These are phyloP conservation scores for Tylochromis polylepis DNA, from an alignment of 2,113 vertebrate species.

Conservation along the genomic window DNA sequence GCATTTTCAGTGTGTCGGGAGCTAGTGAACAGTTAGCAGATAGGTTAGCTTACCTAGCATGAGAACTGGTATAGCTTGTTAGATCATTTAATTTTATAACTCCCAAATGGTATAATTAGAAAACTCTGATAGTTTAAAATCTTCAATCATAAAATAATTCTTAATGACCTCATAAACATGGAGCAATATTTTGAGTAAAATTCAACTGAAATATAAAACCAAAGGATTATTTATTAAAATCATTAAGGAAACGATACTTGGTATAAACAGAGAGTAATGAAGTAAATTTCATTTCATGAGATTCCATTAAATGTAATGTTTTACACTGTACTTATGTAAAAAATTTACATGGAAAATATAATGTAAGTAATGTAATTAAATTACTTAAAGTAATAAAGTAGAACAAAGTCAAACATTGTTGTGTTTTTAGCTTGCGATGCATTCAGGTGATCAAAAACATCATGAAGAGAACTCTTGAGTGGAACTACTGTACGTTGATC, in stretches of 20 bases:
- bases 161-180: not conserved
- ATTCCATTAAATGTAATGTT: not conserved
- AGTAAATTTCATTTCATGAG: not conserved
- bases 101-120: not conserved
- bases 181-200: not conserved
- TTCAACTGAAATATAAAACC: fast-evolving
- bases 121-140: not conserved
- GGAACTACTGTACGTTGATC: not conserved
- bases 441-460: not conserved
- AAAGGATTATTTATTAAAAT: not conserved
- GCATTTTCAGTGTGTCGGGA: not conserved
- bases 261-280: not conserved
- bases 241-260: not conserved
- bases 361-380: not conserved
- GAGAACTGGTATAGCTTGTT: not conserved
- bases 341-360: fast-evolving
- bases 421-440: not conserved
- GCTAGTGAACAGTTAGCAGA: not conserved
- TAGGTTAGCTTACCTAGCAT: not conserved
- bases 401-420: not conserved
- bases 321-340: not conserved
- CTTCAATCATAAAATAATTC: not conserved
- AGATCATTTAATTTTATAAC: not conserved
- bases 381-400: not conserved
- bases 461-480: not conserved